Conservation (phyloP, 2,797 vertebrate genomes). For the Gymnopithys bicolor region DNA sequence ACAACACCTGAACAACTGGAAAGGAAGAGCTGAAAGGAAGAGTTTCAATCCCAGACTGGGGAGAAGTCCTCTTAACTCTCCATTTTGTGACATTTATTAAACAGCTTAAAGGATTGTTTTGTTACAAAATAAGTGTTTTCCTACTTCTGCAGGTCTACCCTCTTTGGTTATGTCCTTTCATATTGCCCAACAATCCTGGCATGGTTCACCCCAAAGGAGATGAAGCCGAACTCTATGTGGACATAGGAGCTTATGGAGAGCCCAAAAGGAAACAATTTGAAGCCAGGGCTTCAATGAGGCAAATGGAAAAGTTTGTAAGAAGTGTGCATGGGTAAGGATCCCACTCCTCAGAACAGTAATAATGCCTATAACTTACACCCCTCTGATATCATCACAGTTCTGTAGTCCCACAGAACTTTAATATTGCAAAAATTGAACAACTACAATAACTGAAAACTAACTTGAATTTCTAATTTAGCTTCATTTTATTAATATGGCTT, state of each 20-base stretch:
- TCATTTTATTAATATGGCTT: background rate
- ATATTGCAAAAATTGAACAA: background rate
- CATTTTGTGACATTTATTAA: background rate
- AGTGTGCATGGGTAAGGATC: slow-evolving; percentile 91
- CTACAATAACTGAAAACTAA: background rate
- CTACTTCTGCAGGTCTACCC: slow-evolving; percentile 88
- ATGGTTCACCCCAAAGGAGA: slow-evolving; percentile 95
- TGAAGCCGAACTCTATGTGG: slow-evolving; percentile 91
- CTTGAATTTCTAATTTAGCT: background rate
- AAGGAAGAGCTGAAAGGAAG: background rate
- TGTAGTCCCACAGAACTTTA: background rate
- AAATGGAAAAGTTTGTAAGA: slow-evolving; percentile 95
- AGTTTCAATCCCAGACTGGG: background rate
- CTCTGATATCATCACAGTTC: background rate
- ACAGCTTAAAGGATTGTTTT: background rate
- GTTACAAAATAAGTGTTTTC: background rate
- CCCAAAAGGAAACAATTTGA: slow-evolving; percentile 93
- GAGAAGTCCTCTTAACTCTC: background rate
- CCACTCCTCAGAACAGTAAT: background rate
- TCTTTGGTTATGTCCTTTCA: slow-evolving; percentile 95
- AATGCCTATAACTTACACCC: background rate
- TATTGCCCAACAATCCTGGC: slow-evolving; percentile 88
- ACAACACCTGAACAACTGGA: background rate
- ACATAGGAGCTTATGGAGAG: slow-evolving; percentile 95
- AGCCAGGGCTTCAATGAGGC: slow-evolving; percentile 88